A percentile compares a stretch with the other conserved stretches of the same genome.
These are phyloP conservation scores for Hermetia illucens DNA, from an alignment of 1,140 invertebrate species.

Conservation along the genomic window DNA sequence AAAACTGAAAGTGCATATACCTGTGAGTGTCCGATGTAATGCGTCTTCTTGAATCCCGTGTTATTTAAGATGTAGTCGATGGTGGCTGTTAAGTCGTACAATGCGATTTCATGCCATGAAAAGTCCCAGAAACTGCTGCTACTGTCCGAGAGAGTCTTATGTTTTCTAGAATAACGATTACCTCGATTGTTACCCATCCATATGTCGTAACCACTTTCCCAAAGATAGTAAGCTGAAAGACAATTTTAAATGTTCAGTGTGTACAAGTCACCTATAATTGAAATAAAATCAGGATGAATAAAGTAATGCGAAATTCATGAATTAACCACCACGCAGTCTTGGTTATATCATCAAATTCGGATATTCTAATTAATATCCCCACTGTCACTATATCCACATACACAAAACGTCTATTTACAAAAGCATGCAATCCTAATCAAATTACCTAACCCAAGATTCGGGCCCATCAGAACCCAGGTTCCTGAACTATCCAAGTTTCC, in stretches of 20 bases:
- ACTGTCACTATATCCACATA: too few species aligned
- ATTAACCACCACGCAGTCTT: too few species aligned
- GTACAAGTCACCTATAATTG: too few species aligned
- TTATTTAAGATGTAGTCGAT: conserved; percentile 35
- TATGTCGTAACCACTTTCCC: conserved; percentile 44
- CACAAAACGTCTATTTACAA: too few species aligned
- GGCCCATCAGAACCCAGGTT: conserved; percentile 44
- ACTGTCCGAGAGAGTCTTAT: neutral
- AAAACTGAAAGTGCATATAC: too few species aligned
- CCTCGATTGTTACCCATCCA: conserved; percentile 32
- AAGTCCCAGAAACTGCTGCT: conserved; percentile 31
- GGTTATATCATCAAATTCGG: too few species aligned
- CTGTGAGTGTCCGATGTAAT: conserved; percentile 41
- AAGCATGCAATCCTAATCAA: too few species aligned
- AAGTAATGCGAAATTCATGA: conserved; percentile 1
- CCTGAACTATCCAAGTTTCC: conserved; percentile 42
- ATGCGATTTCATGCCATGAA: conserved; percentile 47
- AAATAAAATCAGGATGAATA: neutral
- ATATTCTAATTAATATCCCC: too few species aligned
- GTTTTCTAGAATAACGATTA: conserved; percentile 1
- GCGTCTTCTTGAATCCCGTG: conserved; percentile 37
- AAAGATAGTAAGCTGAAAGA: conserved; percentile 23
- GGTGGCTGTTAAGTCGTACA: conserved; percentile 36
- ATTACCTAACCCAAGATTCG: conserved; percentile 44
- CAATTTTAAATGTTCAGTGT: too few species aligned